A percentile compares a stretch with the other conserved stretches of the same genome.
Conservation (phyloP, 2,797 vertebrate species). For the Danio albolineatus region DNA sequence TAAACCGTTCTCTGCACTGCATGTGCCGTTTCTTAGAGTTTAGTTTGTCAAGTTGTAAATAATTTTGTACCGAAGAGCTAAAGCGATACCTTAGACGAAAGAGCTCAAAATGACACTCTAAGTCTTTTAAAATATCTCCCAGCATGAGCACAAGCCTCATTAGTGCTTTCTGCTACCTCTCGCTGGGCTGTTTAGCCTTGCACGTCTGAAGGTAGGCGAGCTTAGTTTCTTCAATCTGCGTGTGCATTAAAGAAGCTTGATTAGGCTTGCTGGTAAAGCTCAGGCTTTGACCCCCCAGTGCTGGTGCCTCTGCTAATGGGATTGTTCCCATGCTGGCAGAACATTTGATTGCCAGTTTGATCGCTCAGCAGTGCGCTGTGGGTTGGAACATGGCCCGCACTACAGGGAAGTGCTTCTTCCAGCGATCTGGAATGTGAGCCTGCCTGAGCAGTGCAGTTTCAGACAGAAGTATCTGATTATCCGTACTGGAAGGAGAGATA, state of each 20-base stretch:
- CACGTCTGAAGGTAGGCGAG: constrained; percentile 1
- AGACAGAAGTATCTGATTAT: neutral
- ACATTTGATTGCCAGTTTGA: constrained; percentile 66
- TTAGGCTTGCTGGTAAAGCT: constrained; percentile 30
- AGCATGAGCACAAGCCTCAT: constrained; percentile 1
- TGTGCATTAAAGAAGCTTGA: constrained; percentile 35
- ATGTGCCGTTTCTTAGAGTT: neutral
- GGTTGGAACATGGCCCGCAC: constrained; percentile 62
- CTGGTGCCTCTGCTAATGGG: constrained; percentile 54
- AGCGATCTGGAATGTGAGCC: constrained; percentile 66
- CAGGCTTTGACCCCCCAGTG: neutral
- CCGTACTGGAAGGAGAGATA: constrained; percentile 5
- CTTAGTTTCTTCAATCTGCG: constrained; percentile 9
- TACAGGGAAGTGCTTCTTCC: constrained; percentile 54
- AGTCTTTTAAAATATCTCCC: constrained; percentile 25
- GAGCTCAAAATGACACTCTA: constrained; percentile 16
- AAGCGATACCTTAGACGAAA: neutral
- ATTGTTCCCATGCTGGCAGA: constrained; percentile 55
- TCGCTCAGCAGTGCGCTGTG: constrained; percentile 57
- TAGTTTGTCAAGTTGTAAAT: neutral
- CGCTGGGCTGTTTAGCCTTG: constrained; percentile 14
- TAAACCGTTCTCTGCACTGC: neutral
- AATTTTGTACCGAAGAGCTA: neutral
- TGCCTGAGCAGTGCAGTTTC: constrained; percentile 59
- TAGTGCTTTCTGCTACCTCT: constrained; percentile 1